Evolutionary conservation across 2,797 vertebrate genomes (phyloP).

Genomic region (Cynopterus sphinx): DNA sequence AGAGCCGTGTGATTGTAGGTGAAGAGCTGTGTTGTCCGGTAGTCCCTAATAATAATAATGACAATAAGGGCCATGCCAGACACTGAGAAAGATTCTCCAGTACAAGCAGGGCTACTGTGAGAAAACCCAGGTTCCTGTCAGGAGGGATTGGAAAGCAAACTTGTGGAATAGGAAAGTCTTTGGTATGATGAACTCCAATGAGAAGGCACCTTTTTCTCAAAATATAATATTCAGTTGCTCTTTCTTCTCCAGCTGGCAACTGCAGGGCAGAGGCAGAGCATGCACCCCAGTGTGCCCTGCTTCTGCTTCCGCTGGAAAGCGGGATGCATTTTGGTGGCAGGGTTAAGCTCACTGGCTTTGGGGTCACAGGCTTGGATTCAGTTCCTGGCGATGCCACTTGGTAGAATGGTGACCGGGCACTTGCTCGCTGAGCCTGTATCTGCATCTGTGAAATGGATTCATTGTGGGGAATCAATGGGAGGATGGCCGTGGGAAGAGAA

Average conservation of each 20-base stretch:
- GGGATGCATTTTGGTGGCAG: neutral
- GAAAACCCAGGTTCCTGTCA: neutral
- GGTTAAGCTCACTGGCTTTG: neutral
- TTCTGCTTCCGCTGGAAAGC: neutral
- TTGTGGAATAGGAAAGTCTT: neutral
- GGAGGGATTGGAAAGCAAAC: neutral
- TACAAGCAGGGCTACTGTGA: neutral
- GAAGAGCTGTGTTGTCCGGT: neutral
- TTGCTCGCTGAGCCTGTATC: neutral
- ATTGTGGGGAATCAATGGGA: neutral
- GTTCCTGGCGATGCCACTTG: neutral
- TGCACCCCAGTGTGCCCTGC: neutral
- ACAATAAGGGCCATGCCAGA: no score
- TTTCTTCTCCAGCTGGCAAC: neutral
- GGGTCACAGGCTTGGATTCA: neutral
- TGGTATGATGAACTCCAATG: neutral
- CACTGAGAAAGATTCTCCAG: neutral
- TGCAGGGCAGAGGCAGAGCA: neutral
- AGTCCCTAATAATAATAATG: neutral
- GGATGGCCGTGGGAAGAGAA: accelerated
- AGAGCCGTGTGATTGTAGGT: accelerated
- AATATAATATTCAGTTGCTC: neutral
- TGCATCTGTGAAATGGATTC: neutral
- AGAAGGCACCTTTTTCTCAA: neutral
- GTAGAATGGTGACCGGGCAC: neutral